Evolutionary conservation across 2,113 vertebrate species (phyloP), one percentile per base, ranked within the genome.

Genomic region (Reinhardtius hippoglossoides): DNA sequence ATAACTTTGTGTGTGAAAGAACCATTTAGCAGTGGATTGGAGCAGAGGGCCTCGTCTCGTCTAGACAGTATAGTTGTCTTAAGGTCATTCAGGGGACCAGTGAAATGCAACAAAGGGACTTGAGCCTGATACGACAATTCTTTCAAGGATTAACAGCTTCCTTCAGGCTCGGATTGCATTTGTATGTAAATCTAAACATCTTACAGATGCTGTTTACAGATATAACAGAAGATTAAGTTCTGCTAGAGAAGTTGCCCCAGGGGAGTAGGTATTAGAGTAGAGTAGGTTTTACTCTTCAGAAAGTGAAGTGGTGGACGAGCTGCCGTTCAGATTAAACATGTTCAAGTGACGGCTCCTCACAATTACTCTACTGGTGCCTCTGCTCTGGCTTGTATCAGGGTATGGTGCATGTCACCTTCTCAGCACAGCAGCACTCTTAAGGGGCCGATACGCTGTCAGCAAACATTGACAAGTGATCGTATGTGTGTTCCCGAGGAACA

Each of bases 331-430:
- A 31, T 31, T 31, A 31, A 31, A 31, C 31, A 37, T 15, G 50
- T 71, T 55, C 3, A 74, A 76, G 58, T 63, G 65, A 78, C 79
- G 83, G 48, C 80, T 64, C 58, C 72, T 58, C 48, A 75, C 73
- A 84, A 80, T 82, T 67, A 81, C 52, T 58, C 72, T 3, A 27
- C 31, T 12, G 60, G 62, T 71, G 69, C 74, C 35, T 37, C 77
- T 40, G 64, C 66, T 44, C 35, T 5, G 4, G 67, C 63, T 24
- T 3, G 26, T 74, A 21, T 23, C 20, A 76, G 59, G 78, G 71
- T 65, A 57, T 6, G n/a, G 59, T 71, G 52, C 64, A 58, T 1
- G 61, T 59, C 66, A 52, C 52, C 23, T 6, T 42, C 64, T 66
- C 60, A 60, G 31, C 42, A 40, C 69, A 77, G 56, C 10, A 42